Evolutionary conservation across 2,113 vertebrate species (phyloP).

Genomic region (Glaucidium brasilianum): DNA sequence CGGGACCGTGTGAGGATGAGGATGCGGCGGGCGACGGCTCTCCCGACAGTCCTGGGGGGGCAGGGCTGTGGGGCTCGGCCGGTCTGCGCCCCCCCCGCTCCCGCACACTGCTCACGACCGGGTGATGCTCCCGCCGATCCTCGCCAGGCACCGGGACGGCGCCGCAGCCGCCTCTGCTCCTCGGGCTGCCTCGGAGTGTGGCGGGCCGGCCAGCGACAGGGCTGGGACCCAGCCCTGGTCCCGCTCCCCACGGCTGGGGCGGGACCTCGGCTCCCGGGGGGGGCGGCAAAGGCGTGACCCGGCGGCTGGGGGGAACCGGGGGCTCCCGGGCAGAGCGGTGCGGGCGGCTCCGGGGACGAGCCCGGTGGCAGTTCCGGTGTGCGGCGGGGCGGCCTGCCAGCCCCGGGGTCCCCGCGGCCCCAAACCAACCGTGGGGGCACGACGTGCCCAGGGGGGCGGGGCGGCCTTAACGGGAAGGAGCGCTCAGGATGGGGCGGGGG

Average conservation of each 20-base stretch:
- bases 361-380: neutral
- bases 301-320: rapidly evolving
- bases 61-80: rapidly evolving
- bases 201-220: too few species aligned
- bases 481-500: too few species aligned
- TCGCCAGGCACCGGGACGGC: rapidly evolving
- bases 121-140: neutral
- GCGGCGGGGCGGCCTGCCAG: rapidly evolving
- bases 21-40: rapidly evolving
- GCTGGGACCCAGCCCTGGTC: too few species aligned
- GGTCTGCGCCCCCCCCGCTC: rapidly evolving
- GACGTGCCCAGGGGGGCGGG: neutral
- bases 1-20: rapidly evolving
- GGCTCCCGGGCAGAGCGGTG: neutral
- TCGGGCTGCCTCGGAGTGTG: neutral
- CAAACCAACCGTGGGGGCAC: neutral
- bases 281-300: neutral
- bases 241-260: neutral
- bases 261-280: neutral
- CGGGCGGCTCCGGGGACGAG: rapidly evolving
- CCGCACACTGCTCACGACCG: rapidly evolving
- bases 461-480: neutral
- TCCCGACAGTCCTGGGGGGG: neutral
- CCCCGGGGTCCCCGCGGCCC: neutral
- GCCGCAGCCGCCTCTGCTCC: neutral